Evolutionary conservation across 1,140 invertebrate genomes (phyloP), one percentile per base, ranked within the genome.

Genomic region (Holotrichia oblita): DNA sequence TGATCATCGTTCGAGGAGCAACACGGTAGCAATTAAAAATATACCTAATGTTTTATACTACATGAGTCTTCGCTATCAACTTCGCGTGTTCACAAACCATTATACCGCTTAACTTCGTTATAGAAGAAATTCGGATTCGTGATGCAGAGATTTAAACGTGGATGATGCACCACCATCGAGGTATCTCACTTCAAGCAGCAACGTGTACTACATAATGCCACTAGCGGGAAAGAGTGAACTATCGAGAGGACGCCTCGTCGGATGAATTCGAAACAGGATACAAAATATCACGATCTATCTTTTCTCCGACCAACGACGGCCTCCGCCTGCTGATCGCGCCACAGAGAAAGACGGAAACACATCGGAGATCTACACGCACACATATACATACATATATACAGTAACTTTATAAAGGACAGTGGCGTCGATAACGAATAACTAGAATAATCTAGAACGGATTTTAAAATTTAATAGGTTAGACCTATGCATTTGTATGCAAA

Each of bases 261-360:
- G 34, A 72, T 40, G 64, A 34, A 72, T 27, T 34, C 34, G 64
- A 72, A 72, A 72, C 64, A 72, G 64, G 64, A 72, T 72, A 72
- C 64, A 55, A 55, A 34, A 72, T 72, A 40, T 72, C 34, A 27
- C 64, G n/a, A 72, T 72, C 64, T 55, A 55, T 55, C 48, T 55
- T 17, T 55, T 55, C 48, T n/a, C 48, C 6, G 48, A 55, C 48
- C 14, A 55, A 14, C 48, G 48, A 55, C 48, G 48, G 48, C 48
- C 14, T 55, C 48, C 48, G 14, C 48, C 48, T 34, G 27, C 27
- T 14, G 48, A 55, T n/a, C 48, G 48, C 17, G 17, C 48, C 48
- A 7, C 48, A 17, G 48, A 55, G 48, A 55, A 55, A 55, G 48
- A 55, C 48, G 48, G 48, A 55, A 55, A 55, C 14, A 55, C 12